phyloP scores from a whole-genome alignment of 1,140 invertebrate genomes.

The Dendrolimus punctatus region DNA sequence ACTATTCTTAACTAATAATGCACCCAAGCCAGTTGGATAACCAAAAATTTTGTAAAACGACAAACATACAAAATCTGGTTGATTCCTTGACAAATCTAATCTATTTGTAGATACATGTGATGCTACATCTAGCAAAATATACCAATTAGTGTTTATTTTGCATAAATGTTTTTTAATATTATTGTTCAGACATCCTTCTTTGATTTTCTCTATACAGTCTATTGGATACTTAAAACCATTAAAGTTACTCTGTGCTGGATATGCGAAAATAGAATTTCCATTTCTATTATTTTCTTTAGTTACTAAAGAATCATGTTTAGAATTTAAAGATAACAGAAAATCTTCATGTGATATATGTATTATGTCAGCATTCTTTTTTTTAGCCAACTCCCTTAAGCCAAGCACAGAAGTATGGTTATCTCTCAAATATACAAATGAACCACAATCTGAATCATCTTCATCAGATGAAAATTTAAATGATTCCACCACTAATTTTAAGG shows the following conservation, averaged over 20 bases:
- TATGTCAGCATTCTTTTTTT: conserved; percentile 67
- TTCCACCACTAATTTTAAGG: conserved; percentile 89
- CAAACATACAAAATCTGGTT: conserved; percentile 92
- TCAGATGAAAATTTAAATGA: conserved; percentile 77
- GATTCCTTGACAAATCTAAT: conserved; percentile 80
- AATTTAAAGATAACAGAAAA: conserved; percentile 61
- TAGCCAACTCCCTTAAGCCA: conserved; percentile 85
- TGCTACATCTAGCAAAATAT: conserved; percentile 90
- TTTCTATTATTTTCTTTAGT: conserved; percentile 17
- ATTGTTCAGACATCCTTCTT: conserved; percentile 74
- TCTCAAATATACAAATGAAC: conserved; percentile 85
- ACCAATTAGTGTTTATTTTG: conserved; percentile 76
- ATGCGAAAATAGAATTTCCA: conserved; percentile 82
- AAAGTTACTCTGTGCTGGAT: conserved; percentile 96
- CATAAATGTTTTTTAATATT: conserved; percentile 41
- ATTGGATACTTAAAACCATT: conserved; percentile 92
- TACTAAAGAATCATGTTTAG: conserved; percentile 10
- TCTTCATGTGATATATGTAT: conserved; percentile 70
- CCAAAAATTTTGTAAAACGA: conserved; percentile 99
- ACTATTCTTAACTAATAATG: conserved; percentile 84
- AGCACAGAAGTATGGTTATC: conserved; percentile 97
- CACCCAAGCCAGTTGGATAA: conserved; percentile 95
- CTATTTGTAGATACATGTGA: conserved; percentile 84
- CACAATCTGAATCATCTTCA: conserved; percentile 39
- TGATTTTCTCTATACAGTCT: conserved; percentile 78